Base-by-base conservation (phyloP, 2,888 invertebrate species). In the Cephus nigrinus region DNA sequence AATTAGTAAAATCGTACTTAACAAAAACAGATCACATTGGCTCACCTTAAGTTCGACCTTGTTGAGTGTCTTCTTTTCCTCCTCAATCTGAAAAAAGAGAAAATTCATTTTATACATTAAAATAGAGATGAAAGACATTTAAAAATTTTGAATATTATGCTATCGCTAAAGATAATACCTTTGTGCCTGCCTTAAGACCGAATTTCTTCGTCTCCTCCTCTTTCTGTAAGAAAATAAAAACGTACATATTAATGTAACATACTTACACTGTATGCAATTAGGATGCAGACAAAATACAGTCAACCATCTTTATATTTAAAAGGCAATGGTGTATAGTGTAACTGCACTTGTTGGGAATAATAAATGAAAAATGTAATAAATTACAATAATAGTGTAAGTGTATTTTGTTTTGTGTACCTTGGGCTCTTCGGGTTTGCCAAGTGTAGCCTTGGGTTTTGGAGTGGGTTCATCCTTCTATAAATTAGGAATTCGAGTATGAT, bases 31-130 rank as follows among this genome's bases (percentile, higher is more conserved):
- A 15, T 55, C 9, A 33, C 9, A 31, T 31, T 31, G 12, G 71
- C 87, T 89, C 81, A 91, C 91, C 92, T 93, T 94, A 89, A 89
- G 93, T 92, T 91, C 90, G 30, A 90, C 81, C 80, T 91, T 90
- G 77, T 90, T 89, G 74, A 85, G 75, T 3, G 85, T 83, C 80
- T 87, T 88, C 81, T 90, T 90, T 78, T 91, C 89, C 69, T 90
- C 91, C 33, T 87, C 86, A 69, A 80, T 82, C 86, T 86, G 84
- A 15, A 84, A 85, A 34, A 69, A 80, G 74, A 82, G 23, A 69
- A 40, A 78, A 74, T 30, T 40, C 33, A 75, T 33, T 71, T 71
- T 31, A 55, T 9, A 55, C 55, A 55, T 55, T 23, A 23, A 55
- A 9, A 9, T 55, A 23, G 2, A 55, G 23, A 55, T 9, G 9